A percentile compares a stretch with the other conserved stretches of the same genome.
Conservation (phyloP, 2,797 vertebrate genomes). For the Hydrophis major region DNA sequence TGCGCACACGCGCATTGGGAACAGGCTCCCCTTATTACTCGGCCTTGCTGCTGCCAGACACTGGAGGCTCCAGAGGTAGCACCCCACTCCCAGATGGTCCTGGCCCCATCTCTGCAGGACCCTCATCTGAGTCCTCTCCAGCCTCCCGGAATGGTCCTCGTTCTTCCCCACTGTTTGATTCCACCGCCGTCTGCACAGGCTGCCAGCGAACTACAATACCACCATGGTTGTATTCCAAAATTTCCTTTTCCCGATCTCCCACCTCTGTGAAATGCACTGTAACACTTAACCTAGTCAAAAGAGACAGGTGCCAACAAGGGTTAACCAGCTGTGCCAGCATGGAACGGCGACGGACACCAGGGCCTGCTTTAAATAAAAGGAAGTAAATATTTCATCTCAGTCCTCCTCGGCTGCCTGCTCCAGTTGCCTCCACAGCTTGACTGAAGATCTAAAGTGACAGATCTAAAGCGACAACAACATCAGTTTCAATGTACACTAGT, state of each 20-base stretch:
- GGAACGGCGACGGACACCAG: constrained; percentile 82
- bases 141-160: no score
- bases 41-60: no score
- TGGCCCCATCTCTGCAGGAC: no score
- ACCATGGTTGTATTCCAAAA: not conserved
- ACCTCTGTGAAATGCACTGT: not conserved
- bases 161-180: no score
- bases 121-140: no score
- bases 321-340: constrained; percentile 69
- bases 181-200: no score
- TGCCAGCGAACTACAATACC: no score
- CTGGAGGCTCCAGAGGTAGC: no score
- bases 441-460: constrained; percentile 70
- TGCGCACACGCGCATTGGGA: no score
- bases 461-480: constrained; percentile 91
- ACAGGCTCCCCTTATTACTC: no score
- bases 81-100: no score
- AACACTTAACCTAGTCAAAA: not conserved
- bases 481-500: constrained; percentile 86
- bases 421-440: constrained; percentile 80
- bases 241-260: not conserved
- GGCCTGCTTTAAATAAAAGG: constrained; percentile 84
- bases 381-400: constrained; percentile 89
- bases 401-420: constrained; percentile 82
- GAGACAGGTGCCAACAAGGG: constrained; percentile 57